phyloP scores from a whole-genome alignment of 2,888 invertebrate species.

The Mantis religiosa region DNA sequence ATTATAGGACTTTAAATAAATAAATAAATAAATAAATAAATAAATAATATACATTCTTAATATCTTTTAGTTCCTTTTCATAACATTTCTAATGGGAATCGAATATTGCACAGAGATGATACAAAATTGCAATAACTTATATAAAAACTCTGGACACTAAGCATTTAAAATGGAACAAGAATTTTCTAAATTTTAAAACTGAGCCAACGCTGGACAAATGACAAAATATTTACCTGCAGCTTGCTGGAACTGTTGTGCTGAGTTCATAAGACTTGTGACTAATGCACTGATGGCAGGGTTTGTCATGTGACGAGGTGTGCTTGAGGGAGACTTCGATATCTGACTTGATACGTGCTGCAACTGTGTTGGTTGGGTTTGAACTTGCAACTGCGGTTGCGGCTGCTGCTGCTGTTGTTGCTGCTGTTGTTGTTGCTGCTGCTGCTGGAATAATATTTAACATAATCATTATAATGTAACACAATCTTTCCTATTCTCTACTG shows the following conservation, averaged over 20 bases:
- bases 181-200: too few relatives aligned
- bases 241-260: conserved; percentile 75
- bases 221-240: conserved; percentile 45
- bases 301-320: conserved; percentile 18
- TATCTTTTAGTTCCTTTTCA: too few relatives aligned
- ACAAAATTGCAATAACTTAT: too few relatives aligned
- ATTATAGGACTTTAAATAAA: too few relatives aligned
- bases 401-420: conserved; percentile 7
- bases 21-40: too few relatives aligned
- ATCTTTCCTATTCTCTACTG: not conserved
- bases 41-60: too few relatives aligned
- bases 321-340: not conserved
- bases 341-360: conserved; percentile 15
- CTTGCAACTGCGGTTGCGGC: conserved; percentile 27
- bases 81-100: too few relatives aligned
- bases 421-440: conserved; percentile 16
- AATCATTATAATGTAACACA: not conserved
- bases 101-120: too few relatives aligned
- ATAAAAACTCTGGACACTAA: too few relatives aligned
- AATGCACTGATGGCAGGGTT: conserved; percentile 70
- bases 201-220: too few relatives aligned
- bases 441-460: not conserved
- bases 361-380: conserved; percentile 23
- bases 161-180: too few relatives aligned
- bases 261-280: conserved; percentile 76